A percentile compares a stretch with the other conserved stretches of the same genome.
These are phyloP conservation scores for Piscicola geometra DNA, from an alignment of 2,888 invertebrate species.

Conservation along the genomic window DNA sequence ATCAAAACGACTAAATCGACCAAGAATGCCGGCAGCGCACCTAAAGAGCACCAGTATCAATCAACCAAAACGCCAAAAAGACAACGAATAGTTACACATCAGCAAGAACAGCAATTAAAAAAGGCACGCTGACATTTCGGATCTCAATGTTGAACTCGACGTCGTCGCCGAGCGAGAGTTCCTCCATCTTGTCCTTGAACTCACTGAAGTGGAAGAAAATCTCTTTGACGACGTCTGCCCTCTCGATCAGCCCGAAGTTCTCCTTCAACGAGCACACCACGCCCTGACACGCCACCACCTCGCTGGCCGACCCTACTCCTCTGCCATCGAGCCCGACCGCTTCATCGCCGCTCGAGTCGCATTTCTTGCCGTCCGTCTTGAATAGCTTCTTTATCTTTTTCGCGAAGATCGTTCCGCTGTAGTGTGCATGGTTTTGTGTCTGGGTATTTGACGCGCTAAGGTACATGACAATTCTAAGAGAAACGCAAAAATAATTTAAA, in stretches of 20 bases:
- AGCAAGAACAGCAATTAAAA: no score
- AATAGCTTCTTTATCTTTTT: slow-evolving; percentile 66
- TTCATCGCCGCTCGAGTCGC: neutral
- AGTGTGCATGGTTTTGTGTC: slow-evolving; percentile 37
- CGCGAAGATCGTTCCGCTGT: slow-evolving; percentile 85
- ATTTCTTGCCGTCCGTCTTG: slow-evolving; percentile 6
- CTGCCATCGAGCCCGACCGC: neutral
- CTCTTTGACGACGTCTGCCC: slow-evolving; percentile 90
- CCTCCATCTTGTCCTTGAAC: slow-evolving; percentile 65
- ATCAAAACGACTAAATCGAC: no score
- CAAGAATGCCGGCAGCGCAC: no score
- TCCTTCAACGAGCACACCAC: slow-evolving; percentile 96
- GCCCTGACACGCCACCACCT: slow-evolving; percentile 68
- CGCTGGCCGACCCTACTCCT: no score
- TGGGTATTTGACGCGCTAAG: no score
- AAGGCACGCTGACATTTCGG: slow-evolving; percentile 86
- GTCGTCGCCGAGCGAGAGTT: slow-evolving; percentile 84
- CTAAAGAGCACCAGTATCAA: no score
- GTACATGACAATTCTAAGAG: no score
- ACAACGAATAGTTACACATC: no score
- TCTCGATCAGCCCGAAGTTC: slow-evolving; percentile 92
- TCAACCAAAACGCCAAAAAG: no score
- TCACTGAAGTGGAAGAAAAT: slow-evolving; percentile 97
- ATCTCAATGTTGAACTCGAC: slow-evolving; percentile 94
- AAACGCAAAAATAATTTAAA: no score